Evolutionary conservation across 2,888 invertebrate species (phyloP).

Genomic region (Aleiodes leptofemur): DNA sequence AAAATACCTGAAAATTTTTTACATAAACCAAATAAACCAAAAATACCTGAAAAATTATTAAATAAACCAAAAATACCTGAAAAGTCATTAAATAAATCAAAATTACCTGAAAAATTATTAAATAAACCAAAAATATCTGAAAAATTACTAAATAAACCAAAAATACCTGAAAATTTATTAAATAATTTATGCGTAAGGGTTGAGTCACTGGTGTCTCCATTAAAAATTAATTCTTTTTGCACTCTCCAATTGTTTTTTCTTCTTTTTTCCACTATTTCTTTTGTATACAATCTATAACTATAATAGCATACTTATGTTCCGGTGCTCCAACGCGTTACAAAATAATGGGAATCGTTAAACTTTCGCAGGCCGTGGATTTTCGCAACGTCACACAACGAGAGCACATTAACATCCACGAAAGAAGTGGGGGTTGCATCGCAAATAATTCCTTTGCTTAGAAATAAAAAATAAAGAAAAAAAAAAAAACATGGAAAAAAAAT

Average conservation of each 20-base stretch:
- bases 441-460: slow-evolving; percentile 1
- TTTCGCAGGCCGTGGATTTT: slow-evolving; percentile 65
- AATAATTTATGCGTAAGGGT: not conserved
- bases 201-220: not conserved
- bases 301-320: slow-evolving; percentile 31
- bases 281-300: slow-evolving; percentile 22
- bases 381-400: slow-evolving; percentile 51
- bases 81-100: too few relatives aligned
- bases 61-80: too few relatives aligned
- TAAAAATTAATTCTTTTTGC: slow-evolving; percentile 7
- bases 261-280: not conserved
- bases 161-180: too few relatives aligned
- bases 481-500: slow-evolving; percentile 2
- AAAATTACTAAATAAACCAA: too few relatives aligned
- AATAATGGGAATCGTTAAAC: slow-evolving; percentile 69
- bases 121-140: too few relatives aligned
- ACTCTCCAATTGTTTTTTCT: too few relatives aligned
- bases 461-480: slow-evolving; percentile 13
- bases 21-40: too few relatives aligned
- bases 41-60: too few relatives aligned
- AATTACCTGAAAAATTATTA: too few relatives aligned
- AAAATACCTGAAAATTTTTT: too few relatives aligned
- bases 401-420: slow-evolving; percentile 58
- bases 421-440: slow-evolving; percentile 14
- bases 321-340: slow-evolving; percentile 59